Base-by-base conservation (phyloP, 2,797 vertebrate genomes). In the Mormyrops boulengeri region DNA sequence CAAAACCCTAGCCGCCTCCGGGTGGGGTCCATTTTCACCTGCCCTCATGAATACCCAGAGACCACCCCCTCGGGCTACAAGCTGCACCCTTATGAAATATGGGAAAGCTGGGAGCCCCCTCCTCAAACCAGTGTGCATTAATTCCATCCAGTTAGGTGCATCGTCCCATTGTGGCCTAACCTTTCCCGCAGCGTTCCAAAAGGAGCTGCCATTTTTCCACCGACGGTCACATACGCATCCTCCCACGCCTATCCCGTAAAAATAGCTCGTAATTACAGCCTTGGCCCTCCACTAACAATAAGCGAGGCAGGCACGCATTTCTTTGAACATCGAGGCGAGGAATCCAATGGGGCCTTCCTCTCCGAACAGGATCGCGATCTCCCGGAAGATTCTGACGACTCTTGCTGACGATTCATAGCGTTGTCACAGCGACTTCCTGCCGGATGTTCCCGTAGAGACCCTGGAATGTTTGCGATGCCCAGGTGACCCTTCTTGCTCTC, bases 211-310 rank as follows among this genome's bases (percentile, higher is more conserved):
- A 47, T 87, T 62, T 57, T 88, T 11, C 62, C 0, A 9, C 9
- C 62, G 3, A 4, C 3, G 62, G 62, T 12, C 26, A 1, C 62
- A 12, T 66, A 66, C 9, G 9, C 62, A 12, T 66, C 26, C 62
- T 66, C 62, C 62, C 9, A 30, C 26, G 22, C 22, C 62, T 66
- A 3, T 11, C 22, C 62, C 26, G 92, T 92, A 94, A 93, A 95
- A 95, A 94, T 93, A 94, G 92, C 91, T 89, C 62, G 62, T 92
- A 93, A 94, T 93, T 92, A 92, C 88, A 92, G 89, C 87, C 85
- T 89, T 89, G 57, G 80, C 90, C 90, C 91, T 90, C 90, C 47
- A 34, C 92, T 92, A 92, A 92, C 92, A 93, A 93, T 92, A 92
- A 89, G 49, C 22, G 19, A 87, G 90, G 93, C 89, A 89, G 47